Conservation (phyloP, 2,888 invertebrate species). For the Halocaridina rubra region DNA sequence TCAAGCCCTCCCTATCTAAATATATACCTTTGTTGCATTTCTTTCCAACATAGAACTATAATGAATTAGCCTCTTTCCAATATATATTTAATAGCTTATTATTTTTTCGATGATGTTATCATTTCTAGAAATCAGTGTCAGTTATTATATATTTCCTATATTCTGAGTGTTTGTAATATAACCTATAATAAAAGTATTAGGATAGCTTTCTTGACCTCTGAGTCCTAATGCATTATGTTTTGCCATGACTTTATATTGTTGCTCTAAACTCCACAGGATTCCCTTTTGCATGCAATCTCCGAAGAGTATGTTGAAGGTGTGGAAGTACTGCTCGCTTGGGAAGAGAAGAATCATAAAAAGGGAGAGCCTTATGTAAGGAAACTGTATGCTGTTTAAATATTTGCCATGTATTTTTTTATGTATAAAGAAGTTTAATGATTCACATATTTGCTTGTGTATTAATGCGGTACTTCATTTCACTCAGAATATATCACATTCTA, state of each 20-base stretch:
- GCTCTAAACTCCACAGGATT: conserved; percentile 1
- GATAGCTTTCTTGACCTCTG: no score
- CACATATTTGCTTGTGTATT: neutral
- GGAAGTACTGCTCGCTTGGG: conserved; percentile 92
- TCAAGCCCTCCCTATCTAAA: neutral
- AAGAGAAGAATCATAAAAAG: conserved; percentile 83
- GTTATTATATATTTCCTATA: neutral
- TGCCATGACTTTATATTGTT: no score
- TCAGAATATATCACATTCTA: no score
- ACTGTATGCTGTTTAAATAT: no score
- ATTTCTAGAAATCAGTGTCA: neutral
- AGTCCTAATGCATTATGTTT: no score
- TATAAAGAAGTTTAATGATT: neutral
- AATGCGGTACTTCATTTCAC: no score
- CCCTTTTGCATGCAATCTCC: conserved; percentile 91
- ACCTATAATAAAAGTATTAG: no score
- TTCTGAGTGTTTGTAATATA: neutral
- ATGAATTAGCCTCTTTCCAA: no score
- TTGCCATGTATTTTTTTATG: neutral
- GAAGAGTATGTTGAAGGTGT: conserved; percentile 99
- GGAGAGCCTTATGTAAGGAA: conserved; percentile 77
- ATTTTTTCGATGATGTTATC: neutral
- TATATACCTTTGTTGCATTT: neutral
- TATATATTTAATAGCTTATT: no score
- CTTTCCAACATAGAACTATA: no score